Base-by-base conservation (phyloP, 2,797 vertebrate species). In the Chelidonichthys spinosus region DNA sequence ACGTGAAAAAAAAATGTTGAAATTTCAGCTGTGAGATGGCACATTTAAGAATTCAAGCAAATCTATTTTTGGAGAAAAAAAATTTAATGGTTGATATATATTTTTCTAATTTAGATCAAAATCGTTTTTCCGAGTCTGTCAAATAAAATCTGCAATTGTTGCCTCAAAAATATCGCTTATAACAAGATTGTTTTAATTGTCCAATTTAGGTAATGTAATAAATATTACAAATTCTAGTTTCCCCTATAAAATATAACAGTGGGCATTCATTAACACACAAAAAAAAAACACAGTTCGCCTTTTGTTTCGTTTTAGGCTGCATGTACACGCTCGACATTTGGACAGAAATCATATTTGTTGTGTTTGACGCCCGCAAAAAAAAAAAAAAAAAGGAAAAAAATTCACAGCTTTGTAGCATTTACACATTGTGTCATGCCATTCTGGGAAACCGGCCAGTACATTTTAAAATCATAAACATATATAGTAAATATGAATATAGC, bases 261-360 rank as follows among this genome's bases (percentile, higher is more conserved):
- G 4, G 53, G n/a, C 3, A 42, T 37, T n/a, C 36, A 50, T 50
- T 32, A n/a, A 32, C 56, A 54, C 3, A 55, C 11, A 4, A 6
- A 54, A 6, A 53, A 49, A 17, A 58, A 9, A 56, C 9, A 37
- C 9, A 6, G 49, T 42, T 47, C 43, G 55, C 9, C 63, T 85
- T 83, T 87, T 72, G 72, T 76, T 86, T 82, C 78, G 85, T 44
- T 18, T 60, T 10, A 9, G 2, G 32, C 8, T 68, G 18, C 44
- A 13, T 77, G 50, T 17, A 44, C 91, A 87, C 68, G 84, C 82
- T 88, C 91, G 67, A 90, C 81, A 87, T 83, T 80, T 92, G 90
- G 87, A 58, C 91, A 92, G 77, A 58, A 94, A 92, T 89, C 87
- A 92, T 91, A 94, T 66, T 94, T 95, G 93, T 95, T 94, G 95